These are phyloP conservation scores for Enteromius treurensis DNA, from an alignment of 2,797 vertebrate genomes.

Conservation along the genomic window DNA sequence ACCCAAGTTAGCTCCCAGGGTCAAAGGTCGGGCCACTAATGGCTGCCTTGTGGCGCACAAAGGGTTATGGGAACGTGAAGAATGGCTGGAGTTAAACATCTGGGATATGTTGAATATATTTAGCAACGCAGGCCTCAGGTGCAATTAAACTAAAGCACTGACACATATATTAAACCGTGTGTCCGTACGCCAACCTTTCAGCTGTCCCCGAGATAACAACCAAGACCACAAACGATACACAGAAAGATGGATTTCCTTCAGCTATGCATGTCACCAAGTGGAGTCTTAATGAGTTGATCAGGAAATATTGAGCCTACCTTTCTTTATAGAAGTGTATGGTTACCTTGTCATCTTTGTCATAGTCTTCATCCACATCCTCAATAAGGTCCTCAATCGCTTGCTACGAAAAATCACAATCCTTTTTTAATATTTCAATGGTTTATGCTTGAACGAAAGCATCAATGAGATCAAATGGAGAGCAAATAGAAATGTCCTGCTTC, in stretches of 20 bases:
- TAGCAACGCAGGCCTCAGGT: slow-evolving; percentile 79
- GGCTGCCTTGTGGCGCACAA: slow-evolving; percentile 77
- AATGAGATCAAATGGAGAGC: background rate
- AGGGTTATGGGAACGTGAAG: slow-evolving; percentile 65
- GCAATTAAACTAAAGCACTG: slow-evolving; percentile 82
- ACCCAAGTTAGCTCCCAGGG: slow-evolving; percentile 75
- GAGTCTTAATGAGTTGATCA: background rate
- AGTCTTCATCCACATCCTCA: slow-evolving; percentile 91
- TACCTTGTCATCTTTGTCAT: slow-evolving; percentile 95
- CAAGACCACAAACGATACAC: slow-evolving; percentile 55
- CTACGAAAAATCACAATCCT: slow-evolving; percentile 44
- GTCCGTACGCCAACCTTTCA: slow-evolving; percentile 71
- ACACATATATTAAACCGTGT: slow-evolving; percentile 82
- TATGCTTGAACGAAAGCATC: background rate
- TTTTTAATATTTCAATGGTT: background rate
- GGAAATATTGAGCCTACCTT: background rate
- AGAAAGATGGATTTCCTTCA: background rate
- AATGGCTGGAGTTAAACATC: slow-evolving; percentile 73
- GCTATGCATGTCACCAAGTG: background rate
- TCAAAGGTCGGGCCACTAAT: slow-evolving; percentile 84
- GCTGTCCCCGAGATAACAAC: slow-evolving; percentile 54
- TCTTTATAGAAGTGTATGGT: background rate
- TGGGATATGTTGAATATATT: slow-evolving; percentile 77
- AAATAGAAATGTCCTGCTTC: background rate
- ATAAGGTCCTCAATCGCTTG: slow-evolving; percentile 91